Conservation (phyloP, 1,140 invertebrate species). For the Augochlora pura region DNA sequence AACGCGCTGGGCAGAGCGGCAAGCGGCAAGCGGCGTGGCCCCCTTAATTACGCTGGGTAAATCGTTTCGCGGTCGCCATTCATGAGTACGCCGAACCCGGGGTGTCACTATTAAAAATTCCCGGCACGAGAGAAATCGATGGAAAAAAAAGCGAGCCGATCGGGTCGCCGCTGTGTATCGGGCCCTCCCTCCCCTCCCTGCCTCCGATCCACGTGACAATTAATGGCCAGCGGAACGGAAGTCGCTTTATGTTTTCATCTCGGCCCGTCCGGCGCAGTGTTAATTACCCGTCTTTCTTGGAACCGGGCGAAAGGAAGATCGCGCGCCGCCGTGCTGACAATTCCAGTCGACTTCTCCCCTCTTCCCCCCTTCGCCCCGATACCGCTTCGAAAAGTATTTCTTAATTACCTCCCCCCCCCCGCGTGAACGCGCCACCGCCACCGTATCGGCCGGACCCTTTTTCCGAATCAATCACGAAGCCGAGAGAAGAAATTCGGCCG, state of each 20-base stretch:
- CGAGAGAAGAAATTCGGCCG: background rate
- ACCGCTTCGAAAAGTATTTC: background rate
- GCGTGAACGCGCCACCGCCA: too few species aligned
- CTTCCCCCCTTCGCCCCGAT: background rate
- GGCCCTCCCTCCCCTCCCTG: too few species aligned
- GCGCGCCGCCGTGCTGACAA: background rate
- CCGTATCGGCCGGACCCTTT: too few species aligned
- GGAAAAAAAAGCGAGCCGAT: constrained; percentile 26
- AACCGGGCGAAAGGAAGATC: background rate
- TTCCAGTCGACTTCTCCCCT: background rate
- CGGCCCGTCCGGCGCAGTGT: constrained; percentile 10
- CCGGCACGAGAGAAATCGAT: constrained; percentile 36
- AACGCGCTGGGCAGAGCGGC: too few species aligned
- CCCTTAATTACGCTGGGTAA: constrained; percentile 14
- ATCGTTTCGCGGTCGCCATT: constrained; percentile 15
- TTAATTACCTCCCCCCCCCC: background rate
- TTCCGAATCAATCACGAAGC: background rate
- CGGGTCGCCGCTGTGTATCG: constrained; percentile 14
- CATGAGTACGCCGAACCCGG: constrained; percentile 15
- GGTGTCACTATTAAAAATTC: constrained; percentile 40
- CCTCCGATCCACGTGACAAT: constrained; percentile 40
- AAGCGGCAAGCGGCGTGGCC: background rate
- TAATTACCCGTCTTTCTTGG: constrained; percentile 26
- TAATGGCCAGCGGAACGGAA: constrained; percentile 44
- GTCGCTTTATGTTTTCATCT: constrained; percentile 48